Percentiles rank a stretch among this genome's conserved stretches.
phyloP scores from a whole-genome alignment of 2,888 invertebrate genomes.

The Pristionchus fissidentatus region DNA sequence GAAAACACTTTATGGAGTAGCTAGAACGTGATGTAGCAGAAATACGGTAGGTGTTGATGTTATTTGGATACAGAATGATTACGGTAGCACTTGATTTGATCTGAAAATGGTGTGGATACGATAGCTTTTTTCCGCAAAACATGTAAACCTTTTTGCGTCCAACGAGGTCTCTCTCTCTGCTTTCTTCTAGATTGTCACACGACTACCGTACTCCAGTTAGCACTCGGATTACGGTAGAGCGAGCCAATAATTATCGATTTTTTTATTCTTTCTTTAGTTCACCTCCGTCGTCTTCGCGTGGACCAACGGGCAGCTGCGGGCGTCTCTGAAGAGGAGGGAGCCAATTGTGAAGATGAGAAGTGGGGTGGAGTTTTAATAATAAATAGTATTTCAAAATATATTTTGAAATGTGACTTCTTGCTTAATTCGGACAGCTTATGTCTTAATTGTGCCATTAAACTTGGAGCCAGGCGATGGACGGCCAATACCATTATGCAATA shows the following conservation, averaged over 20 bases:
- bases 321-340: neutral
- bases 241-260: neutral
- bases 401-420: neutral
- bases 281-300: slow-evolving; percentile 45
- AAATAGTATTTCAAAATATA: neutral
- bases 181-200: too few relatives aligned
- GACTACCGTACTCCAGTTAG: too few relatives aligned
- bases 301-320: slow-evolving; percentile 30
- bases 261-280: slow-evolving; percentile 37
- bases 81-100: neutral
- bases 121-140: neutral
- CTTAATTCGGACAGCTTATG: too few relatives aligned
- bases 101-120: neutral
- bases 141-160: too few relatives aligned
- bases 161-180: too few relatives aligned
- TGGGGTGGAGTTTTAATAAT: too few relatives aligned
- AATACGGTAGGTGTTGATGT: too few relatives aligned
- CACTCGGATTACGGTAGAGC: too few relatives aligned
- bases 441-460: too few relatives aligned
- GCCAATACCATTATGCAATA: too few relatives aligned
- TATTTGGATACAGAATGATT: neutral
- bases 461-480: too few relatives aligned
- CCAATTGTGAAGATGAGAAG: slow-evolving; percentile 27
- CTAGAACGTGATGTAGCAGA: too few relatives aligned
- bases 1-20: neutral